Evolutionary conservation across 2,113 vertebrate genomes (phyloP), one percentile per base, ranked within the genome.

Genomic region (Emydocephalus ijimae): DNA sequence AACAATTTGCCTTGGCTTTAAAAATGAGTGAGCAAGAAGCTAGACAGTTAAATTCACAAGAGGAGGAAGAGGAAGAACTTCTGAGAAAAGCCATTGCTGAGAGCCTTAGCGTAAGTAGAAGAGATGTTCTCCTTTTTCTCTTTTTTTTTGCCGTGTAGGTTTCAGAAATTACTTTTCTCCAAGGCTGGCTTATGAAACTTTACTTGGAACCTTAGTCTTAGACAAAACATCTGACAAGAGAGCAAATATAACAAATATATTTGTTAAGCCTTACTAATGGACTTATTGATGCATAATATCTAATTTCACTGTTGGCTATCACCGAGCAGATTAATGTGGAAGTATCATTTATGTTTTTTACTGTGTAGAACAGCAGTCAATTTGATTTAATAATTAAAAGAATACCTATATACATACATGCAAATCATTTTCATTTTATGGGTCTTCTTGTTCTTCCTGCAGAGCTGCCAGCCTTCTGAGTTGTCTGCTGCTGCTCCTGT

Each of bases 1-100:
- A 99, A 94, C 99, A 99, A 97, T 97, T 99, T 97, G 98, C 98
- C 81, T 93, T 99, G 96, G 99, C 99, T 86, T 94, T 99, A 95
- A 97, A 97, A 95, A 98, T 99, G 95, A 99, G 99, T 93, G 97
- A 99, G 93, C 98, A 98, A 96, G 99, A 99, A 97, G 98, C 98
- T 92, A 98, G 95, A 64, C 91, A 96, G 90, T 96, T 97, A 12
- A 98, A 98, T 26, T 97, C 95, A 90, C 97, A 96, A 92, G 97
- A 97, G 93, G 98, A 98, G 89, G 98, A 99, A 95, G 98, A 99
- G 50, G 98, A 98, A 87, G 98, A 98, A 61, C 98, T 98, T 64
- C 90, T 99, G 96, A 98, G 97, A 97, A 99, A 98, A 95, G 99
- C 98, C 95, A 98, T 99, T 90, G 98, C 98, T 29, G 98, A 99